Evolutionary conservation across 2,797 vertebrate species (phyloP).

Genomic region (Scleropages formosus): DNA sequence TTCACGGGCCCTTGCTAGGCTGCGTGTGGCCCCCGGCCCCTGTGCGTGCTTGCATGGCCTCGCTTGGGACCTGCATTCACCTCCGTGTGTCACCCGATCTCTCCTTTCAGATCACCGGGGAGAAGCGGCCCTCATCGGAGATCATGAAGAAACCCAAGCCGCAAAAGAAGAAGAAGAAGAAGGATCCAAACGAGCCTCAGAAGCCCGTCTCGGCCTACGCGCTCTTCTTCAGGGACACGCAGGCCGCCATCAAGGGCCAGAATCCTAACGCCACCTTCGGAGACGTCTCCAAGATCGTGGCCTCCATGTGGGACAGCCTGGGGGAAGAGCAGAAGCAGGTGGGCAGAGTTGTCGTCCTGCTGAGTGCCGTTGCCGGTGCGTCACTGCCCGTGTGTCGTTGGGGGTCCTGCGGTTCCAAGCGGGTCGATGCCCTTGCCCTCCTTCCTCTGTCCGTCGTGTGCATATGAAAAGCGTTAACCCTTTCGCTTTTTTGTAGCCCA

Average conservation of each 20-base stretch:
- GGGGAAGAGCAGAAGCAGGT: constrained; percentile 98
- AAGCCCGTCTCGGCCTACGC: constrained; percentile 97
- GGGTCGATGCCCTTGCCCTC: too few relatives aligned
- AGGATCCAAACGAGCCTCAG: constrained; percentile 95
- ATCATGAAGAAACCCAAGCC: constrained; percentile 95
- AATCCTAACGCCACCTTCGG: constrained; percentile 97
- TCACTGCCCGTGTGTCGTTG: too few relatives aligned
- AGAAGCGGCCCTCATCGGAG: constrained; percentile 92
- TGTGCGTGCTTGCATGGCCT: too few relatives aligned
- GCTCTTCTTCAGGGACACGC: constrained; percentile 96
- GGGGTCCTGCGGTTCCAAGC: too few relatives aligned
- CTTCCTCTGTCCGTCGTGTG: too few relatives aligned
- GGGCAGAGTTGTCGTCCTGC: constrained; percentile 16
- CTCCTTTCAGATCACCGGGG: constrained; percentile 80
- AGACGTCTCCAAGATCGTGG: constrained; percentile 96
- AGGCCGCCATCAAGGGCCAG: constrained; percentile 95
- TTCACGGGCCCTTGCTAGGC: not conserved
- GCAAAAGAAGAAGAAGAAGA: constrained; percentile 99
- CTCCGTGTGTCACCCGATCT: not conserved
- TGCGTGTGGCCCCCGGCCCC: not conserved
- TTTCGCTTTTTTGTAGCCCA: too few relatives aligned
- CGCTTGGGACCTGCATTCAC: not conserved
- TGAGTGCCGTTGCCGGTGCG: not conserved
- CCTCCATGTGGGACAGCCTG: constrained; percentile 97
- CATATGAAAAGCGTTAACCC: too few relatives aligned